Base-by-base conservation (phyloP, 2,797 vertebrate genomes). In the Mallotus villosus region DNA sequence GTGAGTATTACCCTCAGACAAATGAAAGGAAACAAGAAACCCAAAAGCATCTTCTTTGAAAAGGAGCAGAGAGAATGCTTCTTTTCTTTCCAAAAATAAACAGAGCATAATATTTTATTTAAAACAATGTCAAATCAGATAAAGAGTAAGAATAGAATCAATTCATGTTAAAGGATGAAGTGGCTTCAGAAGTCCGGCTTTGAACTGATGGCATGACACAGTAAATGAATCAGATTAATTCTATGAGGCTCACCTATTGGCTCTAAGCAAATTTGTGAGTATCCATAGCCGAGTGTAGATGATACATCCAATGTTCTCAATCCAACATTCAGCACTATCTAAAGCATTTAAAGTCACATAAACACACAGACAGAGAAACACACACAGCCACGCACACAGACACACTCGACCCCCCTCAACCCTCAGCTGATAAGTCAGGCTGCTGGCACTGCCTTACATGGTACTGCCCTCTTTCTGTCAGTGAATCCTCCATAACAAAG, bases 401-500 rank as follows among this genome's bases (percentile, higher is more conserved):
- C 27, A 19, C 22, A 27, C 64, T 12, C 24, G 14, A 11, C 71
- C 34, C 57, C 12, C 29, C 41, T 73, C 46, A 57, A 67, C 69
- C 74, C 80, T 81, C 82, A 79, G 77, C 86, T 88, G 84, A 90
- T 87, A 71, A 79, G 76, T 59, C 46, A 2, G 64, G 61, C 63
- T 63, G 66, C 67, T 70, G 67, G 57, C 61, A 29, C 72, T 72
- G 79, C 82, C 78, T 74, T 86, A 86, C 73, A 84, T 82, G 78
- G 81, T 60, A 32, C 60, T 68, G 68, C 62, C 60, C 67, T 69
- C 68, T 73, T 73, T 72, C 72, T 78, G 65, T 73, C 63, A 74
- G 71, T 72, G 77, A 83, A 79, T 84, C 75, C 75, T 86, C 65
- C 17, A 55, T 24, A 85, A 93, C 92, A 94, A 93, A 90, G 91